Evolutionary conservation across 1,140 invertebrate genomes (phyloP).

Genomic region (Cherax destructor): DNA sequence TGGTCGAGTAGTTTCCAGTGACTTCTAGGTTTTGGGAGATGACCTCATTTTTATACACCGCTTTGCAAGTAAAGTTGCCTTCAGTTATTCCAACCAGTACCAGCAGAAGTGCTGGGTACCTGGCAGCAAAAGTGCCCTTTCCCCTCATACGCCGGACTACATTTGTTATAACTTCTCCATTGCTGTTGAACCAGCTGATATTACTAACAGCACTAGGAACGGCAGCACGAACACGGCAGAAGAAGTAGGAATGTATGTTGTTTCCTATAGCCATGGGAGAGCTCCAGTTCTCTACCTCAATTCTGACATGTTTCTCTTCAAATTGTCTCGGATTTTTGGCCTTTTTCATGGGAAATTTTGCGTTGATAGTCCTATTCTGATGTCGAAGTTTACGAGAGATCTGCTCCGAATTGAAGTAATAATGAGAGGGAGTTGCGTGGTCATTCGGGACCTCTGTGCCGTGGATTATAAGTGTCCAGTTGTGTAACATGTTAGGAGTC

Average conservation of each 20-base stretch:
- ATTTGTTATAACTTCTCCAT: background rate
- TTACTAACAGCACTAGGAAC: background rate
- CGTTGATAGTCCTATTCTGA: background rate
- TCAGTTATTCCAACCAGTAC: background rate
- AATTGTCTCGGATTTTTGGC: background rate
- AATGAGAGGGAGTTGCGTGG: slow-evolving; percentile 14
- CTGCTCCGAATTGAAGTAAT: slow-evolving; percentile 45
- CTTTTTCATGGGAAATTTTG: background rate
- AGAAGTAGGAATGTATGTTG: slow-evolving; percentile 19
- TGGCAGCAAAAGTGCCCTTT: background rate
- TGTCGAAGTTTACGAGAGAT: background rate
- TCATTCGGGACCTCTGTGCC: slow-evolving; percentile 81
- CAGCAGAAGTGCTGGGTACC: slow-evolving; percentile 22
- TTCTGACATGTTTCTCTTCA: background rate
- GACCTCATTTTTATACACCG: slow-evolving; percentile 13
- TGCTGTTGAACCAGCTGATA: slow-evolving; percentile 25
- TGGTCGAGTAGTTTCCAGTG: background rate
- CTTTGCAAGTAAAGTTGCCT: slow-evolving; percentile 52
- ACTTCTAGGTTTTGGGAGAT: slow-evolving; percentile 5
- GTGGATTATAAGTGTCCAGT: slow-evolving; percentile 95
- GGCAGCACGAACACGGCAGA: slow-evolving; percentile 23
- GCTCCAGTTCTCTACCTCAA: slow-evolving; percentile 36
- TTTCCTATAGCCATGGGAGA: background rate
- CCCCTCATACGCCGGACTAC: slow-evolving; percentile 23
- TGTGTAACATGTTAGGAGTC: slow-evolving; percentile 83